Percentiles rank a stretch among this genome's conserved stretches.
Conservation (phyloP, 2,797 vertebrate genomes). For the Steatocranus sp. region DNA sequence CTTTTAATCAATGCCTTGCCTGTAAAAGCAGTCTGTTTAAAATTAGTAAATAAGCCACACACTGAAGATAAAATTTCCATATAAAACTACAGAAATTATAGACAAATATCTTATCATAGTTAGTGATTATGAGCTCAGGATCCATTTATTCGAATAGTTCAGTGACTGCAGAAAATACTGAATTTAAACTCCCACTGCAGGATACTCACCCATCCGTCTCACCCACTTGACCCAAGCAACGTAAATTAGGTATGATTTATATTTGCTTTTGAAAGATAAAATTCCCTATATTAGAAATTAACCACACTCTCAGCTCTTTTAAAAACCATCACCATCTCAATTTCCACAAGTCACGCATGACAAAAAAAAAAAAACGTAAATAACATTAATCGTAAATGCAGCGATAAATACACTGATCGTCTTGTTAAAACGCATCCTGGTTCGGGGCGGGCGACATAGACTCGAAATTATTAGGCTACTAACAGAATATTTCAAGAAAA, state of each 20-base stretch:
- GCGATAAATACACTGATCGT: not conserved
- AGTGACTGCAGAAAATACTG: not conserved
- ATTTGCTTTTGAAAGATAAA: not conserved
- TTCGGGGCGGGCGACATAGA: accelerated
- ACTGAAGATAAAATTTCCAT: not conserved
- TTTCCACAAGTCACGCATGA: not conserved
- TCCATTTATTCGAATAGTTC: not conserved
- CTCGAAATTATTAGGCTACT: not conserved
- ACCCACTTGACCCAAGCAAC: not conserved
- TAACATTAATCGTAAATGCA: not conserved
- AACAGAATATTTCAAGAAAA: not conserved
- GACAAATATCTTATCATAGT: not conserved
- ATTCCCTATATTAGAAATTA: not conserved
- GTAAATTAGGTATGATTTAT: not conserved
- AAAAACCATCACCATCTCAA: not conserved
- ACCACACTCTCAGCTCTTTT: not conserved
- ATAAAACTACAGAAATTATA: not conserved
- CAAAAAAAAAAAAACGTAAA: not conserved
- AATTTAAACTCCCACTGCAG: not conserved
- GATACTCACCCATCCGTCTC: not conserved
- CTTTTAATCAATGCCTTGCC: not conserved
- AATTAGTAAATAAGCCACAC: not conserved
- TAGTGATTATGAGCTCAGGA: not conserved
- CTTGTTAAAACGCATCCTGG: not conserved
- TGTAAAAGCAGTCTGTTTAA: not conserved